Evolutionary conservation across 1,140 invertebrate genomes (phyloP), one percentile per base, ranked within the genome.

Genomic region (Drosophila baimaii): DNA sequence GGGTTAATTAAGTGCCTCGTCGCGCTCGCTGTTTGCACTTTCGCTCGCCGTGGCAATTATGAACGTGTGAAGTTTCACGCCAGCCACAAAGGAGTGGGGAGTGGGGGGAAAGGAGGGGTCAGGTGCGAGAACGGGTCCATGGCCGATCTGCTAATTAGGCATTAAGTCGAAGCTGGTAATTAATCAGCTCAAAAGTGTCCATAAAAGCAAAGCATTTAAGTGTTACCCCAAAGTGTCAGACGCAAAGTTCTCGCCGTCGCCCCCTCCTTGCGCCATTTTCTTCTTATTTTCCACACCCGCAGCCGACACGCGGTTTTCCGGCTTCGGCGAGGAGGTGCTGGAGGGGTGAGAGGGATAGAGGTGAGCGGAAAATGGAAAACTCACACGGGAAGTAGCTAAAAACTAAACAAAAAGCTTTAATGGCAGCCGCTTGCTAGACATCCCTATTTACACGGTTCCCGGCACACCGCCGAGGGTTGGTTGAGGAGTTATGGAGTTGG

Each of bases 121-220:
- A 69, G 29, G 35, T 55, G 51, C 21, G 31, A 69, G 33, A 31
- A 23, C 23, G 17, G 21, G 44, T 43, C 17, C 25, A 35, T n/a
- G 49, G 70, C 21, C 57, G 77, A 59, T 46, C 73, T 41, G 62
- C 58, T 82, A 82, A 86, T 86, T 76, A 72, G 75, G 74, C 55
- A 65, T 52, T 47, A 78, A 54, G 21, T 57, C 62, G 57, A 68
- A 62, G 64, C 65, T 46, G 52, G 72, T 69, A 81, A 77, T 75
- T 85, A 86, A 83, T 86, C 83, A 76, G 59, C 76, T 82, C 25
- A 66, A 68, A 82, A 81, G 77, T 70, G 79, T 49, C 47, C 80
- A 85, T 68, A 68, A 86, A 81, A 79, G 84, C 75, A 66, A 71
- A 62, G 56, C 57, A 19, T 64, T 62, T 66, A 43, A 61, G 65